Evolutionary conservation across 2,797 vertebrate genomes (phyloP).

Genomic region (Simalia tracyae): DNA sequence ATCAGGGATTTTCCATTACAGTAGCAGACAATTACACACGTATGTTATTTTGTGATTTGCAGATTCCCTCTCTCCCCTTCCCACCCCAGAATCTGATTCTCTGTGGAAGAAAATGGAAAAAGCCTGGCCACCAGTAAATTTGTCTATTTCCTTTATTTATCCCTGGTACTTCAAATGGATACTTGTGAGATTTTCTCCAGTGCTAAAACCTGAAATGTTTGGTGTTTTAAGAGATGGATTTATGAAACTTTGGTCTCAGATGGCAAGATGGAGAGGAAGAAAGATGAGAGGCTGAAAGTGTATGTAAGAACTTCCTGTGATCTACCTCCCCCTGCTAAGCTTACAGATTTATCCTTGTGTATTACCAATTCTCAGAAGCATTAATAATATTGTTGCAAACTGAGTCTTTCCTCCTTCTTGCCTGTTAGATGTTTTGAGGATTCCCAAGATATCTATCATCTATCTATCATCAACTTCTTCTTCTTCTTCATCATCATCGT

Average conservation of each 20-base stretch:
- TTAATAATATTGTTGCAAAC: neutral
- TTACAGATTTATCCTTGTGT: neutral
- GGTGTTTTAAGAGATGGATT: neutral
- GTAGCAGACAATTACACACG: neutral
- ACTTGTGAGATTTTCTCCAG: neutral
- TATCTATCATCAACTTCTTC: neutral
- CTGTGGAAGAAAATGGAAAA: neutral
- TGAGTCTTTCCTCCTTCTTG: neutral
- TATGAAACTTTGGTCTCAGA: neutral
- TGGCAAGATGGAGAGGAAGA: no score
- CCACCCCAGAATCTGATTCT: neutral
- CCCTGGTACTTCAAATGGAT: neutral
- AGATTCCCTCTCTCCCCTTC: neutral
- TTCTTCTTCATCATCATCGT: no score
- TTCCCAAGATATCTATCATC: neutral
- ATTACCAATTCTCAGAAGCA: neutral
- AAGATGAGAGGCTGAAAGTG: neutral
- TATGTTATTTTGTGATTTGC: neutral
- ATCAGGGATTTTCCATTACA: neutral
- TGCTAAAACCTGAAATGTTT: neutral
- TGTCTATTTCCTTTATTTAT: neutral
- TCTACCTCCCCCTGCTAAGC: neutral
- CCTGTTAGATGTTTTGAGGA: neutral
- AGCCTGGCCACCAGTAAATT: neutral
- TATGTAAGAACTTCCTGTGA: neutral